Evolutionary conservation across 2,888 invertebrate genomes (phyloP).

Genomic region (Lapara coniferarum): DNA sequence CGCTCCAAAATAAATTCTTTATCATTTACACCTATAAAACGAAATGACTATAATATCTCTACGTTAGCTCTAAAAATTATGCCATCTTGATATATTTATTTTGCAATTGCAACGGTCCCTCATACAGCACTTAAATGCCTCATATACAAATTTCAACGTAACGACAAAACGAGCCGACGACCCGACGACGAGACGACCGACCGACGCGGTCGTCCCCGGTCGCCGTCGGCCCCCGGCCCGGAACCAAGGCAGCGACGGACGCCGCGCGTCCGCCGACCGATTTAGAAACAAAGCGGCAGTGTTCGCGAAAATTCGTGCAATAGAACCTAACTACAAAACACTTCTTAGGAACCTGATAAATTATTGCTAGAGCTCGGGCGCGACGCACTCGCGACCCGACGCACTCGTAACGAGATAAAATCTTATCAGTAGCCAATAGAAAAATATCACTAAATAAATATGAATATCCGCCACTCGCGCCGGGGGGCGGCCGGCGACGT

Average conservation of each 20-base stretch:
- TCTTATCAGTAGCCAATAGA: slow-evolving; percentile 83
- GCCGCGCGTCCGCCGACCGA: slow-evolving; percentile 68
- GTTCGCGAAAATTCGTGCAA: slow-evolving; percentile 81
- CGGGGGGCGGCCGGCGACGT: slow-evolving; percentile 31
- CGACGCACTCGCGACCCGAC: slow-evolving; percentile 63
- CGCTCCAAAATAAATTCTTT: slow-evolving; percentile 83
- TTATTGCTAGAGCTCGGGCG: slow-evolving; percentile 81
- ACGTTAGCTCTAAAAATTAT: slow-evolving; percentile 82
- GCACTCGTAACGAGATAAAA: slow-evolving; percentile 77
- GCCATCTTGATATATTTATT: slow-evolving; percentile 83
- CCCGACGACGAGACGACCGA: background rate
- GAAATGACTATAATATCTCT: slow-evolving; percentile 82
- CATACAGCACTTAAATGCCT: slow-evolving; percentile 81
- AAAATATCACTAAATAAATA: slow-evolving; percentile 84
- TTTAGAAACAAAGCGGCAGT: slow-evolving; percentile 79
- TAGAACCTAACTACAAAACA: slow-evolving; percentile 82
- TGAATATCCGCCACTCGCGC: slow-evolving; percentile 64
- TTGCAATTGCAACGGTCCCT: slow-evolving; percentile 84
- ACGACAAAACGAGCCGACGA: slow-evolving; percentile 70
- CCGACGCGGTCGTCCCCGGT: slow-evolving; percentile 19
- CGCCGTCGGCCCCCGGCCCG: slow-evolving; percentile 51
- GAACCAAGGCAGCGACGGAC: slow-evolving; percentile 62
- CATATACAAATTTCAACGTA: slow-evolving; percentile 78
- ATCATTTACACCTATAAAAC: slow-evolving; percentile 82
- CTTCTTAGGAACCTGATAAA: slow-evolving; percentile 84